Evolutionary conservation across 2,888 invertebrate species (phyloP), one percentile per base, ranked within the genome.

Genomic region (Trichopria drosophilae): DNA sequence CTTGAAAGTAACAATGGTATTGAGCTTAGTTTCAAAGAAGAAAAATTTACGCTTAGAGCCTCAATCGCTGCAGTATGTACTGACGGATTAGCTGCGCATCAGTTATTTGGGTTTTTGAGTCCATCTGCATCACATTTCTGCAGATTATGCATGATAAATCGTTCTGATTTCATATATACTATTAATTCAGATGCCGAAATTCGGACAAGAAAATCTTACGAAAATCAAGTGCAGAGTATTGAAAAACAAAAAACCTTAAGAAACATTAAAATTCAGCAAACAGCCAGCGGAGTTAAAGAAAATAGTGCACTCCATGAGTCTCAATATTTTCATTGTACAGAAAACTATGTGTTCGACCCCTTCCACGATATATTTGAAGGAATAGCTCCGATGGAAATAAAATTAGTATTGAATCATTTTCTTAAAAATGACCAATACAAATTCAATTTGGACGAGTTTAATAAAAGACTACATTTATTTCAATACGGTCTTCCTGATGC

Each of bases 321-420:
- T 23, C 41, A 37, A n/a, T 45, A 55, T 15, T 55, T 47, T 42
- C 51, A 51, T 43, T 36, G 28, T 23, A 34, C 39, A 7, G 13
- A 47, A 13, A 55, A 51, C 32, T 13, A 13, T 22, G 19, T 15
- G 10, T 52, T 45, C 44, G 57, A 57, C 19, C 20, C 37, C 2
- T 53, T 59, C 55, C 57, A 59, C 18, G 55, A 59, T 26, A 29
- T 56, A 16, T 16, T 51, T 6, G 31, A 32, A 35, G 59, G 55
- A 1, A 20, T 56, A 9, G 41, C 19, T 13, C 37, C 28, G 10
- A 44, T 56, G 37, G 49, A 49, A 36, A 7, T 56, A 6, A 58
- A 58, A 24, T 22, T 56, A n/a, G 45, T 56, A 15, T 18, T 56
- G 12, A 16, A 35, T 10, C 22, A 40, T 6, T 43, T 45, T 10